Conservation (phyloP, 1,140 invertebrate genomes). For the Drosophila miranda region DNA sequence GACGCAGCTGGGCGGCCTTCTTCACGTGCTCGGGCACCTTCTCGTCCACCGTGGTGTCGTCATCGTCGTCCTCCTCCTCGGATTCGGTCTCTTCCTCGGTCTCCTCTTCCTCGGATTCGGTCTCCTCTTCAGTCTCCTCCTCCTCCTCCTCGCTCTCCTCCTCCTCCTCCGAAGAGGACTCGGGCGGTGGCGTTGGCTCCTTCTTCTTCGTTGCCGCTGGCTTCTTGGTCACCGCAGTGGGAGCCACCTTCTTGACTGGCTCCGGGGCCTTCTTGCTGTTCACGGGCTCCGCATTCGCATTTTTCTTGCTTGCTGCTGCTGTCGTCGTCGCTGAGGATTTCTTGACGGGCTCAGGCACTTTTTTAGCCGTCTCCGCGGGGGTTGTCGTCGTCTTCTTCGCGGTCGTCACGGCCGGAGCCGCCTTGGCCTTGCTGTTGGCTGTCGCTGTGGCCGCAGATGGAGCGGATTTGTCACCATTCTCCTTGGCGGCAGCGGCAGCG, state of each 20-base stretch:
- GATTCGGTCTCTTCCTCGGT: slow-evolving; percentile 60
- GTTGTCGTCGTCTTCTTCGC: slow-evolving; percentile 38
- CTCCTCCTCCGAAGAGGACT: slow-evolving; percentile 68
- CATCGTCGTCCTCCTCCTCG: slow-evolving; percentile 59
- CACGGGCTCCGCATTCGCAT: slow-evolving; percentile 43
- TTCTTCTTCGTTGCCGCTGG: slow-evolving; percentile 63
- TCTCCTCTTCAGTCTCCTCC: slow-evolving; percentile 66
- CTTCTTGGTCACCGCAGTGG: slow-evolving; percentile 36
- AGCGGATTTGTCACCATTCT: slow-evolving; percentile 69
- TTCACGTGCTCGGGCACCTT: slow-evolving; percentile 71
- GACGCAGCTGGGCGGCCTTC: slow-evolving; percentile 64
- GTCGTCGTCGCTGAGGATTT: slow-evolving; percentile 25
- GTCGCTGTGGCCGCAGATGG: slow-evolving; percentile 16
- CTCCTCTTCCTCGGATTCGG: slow-evolving; percentile 57
- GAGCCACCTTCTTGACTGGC: slow-evolving; percentile 53
- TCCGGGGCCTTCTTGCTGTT: slow-evolving; percentile 53
- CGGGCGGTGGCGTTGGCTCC: slow-evolving; percentile 72
- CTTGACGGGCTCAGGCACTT: slow-evolving; percentile 32
- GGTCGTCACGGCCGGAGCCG: slow-evolving; percentile 34
- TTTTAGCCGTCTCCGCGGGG: slow-evolving; percentile 28
- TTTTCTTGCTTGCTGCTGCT: slow-evolving; percentile 49
- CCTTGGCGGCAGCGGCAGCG: slow-evolving; percentile 55
- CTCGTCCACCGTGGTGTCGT: slow-evolving; percentile 56
- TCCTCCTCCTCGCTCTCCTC: slow-evolving; percentile 61
- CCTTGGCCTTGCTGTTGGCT: slow-evolving; percentile 22